phyloP scores from a whole-genome alignment of 2,113 vertebrate species.

The Oryzias melastigma region DNA sequence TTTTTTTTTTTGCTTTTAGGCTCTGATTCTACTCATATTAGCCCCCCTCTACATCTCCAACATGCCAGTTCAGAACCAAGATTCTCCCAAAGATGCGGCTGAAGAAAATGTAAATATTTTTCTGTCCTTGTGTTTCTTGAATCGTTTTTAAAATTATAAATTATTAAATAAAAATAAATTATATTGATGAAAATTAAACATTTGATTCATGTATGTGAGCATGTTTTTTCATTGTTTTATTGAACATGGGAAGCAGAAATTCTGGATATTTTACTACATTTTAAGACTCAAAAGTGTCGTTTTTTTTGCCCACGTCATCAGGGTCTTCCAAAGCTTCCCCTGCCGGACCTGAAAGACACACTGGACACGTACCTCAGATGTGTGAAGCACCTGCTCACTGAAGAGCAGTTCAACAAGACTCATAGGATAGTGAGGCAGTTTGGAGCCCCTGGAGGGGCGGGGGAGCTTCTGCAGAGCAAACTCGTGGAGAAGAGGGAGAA shows the following conservation, averaged over 20 bases:
- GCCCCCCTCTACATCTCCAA: slow-evolving; percentile 23
- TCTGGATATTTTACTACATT: too few species aligned
- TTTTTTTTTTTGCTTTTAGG: slow-evolving; percentile 20
- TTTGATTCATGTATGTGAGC: too few species aligned
- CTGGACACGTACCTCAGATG: slow-evolving; percentile 85
- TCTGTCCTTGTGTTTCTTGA: slow-evolving; percentile 1
- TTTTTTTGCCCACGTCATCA: slow-evolving; percentile 41
- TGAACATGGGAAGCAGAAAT: too few species aligned
- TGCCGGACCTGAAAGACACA: slow-evolving; percentile 87
- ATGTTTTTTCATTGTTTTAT: too few species aligned
- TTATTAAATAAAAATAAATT: neutral
- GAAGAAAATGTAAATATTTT: slow-evolving; percentile 68
- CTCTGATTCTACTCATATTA: slow-evolving; percentile 20
- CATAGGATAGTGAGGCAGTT: slow-evolving; percentile 82
- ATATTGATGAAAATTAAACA: too few species aligned
- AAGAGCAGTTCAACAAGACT: slow-evolving; percentile 85
- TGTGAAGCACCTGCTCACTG: slow-evolving; percentile 85
- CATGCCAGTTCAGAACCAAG: slow-evolving; percentile 72
- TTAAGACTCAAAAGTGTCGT: neutral
- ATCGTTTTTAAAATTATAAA: neutral
- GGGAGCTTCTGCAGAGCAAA: slow-evolving; percentile 87
- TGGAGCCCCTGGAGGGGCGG: slow-evolving; percentile 82
- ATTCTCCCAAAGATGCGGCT: slow-evolving; percentile 53
- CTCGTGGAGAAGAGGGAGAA: slow-evolving; percentile 83
- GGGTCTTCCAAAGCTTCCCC: slow-evolving; percentile 87